Evolutionary conservation across 1,140 invertebrate species (phyloP).

Genomic region (Papilio glaucus): DNA sequence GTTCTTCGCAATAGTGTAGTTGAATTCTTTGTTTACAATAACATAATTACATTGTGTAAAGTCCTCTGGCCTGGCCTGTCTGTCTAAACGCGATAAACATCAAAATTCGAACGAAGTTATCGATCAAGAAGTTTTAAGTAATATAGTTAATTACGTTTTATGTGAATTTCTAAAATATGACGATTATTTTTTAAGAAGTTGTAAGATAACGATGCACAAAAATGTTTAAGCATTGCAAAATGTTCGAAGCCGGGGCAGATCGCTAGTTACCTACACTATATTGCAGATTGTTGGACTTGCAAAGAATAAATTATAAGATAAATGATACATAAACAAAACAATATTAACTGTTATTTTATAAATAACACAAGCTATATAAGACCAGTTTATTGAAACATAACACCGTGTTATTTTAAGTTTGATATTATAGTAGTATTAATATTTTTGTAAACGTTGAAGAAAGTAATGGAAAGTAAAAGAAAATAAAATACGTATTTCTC

Average conservation of each 20-base stretch:
- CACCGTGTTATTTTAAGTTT: background rate
- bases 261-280: no score
- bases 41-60: background rate
- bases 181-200: no score
- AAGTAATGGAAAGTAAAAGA: slow-evolving; percentile 9
- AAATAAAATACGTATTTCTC: slow-evolving; percentile 14
- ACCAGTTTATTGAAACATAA: background rate
- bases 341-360: background rate
- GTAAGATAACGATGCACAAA: no score
- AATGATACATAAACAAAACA: background rate
- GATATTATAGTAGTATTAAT: no score
- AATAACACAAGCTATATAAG: background rate
- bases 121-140: no score
- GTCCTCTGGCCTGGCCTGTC: background rate
- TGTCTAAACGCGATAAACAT: background rate
- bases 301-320: background rate
- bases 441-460: slow-evolving; percentile 10
- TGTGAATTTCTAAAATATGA: no score
- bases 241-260: no score
- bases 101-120: background rate
- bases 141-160: no score
- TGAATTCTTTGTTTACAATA: background rate
- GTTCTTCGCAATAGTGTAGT: background rate
- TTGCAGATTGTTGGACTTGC: no score
- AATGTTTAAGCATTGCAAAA: no score